Conservation (phyloP, 2,888 invertebrate species). For the Pilophorus perplexus region DNA sequence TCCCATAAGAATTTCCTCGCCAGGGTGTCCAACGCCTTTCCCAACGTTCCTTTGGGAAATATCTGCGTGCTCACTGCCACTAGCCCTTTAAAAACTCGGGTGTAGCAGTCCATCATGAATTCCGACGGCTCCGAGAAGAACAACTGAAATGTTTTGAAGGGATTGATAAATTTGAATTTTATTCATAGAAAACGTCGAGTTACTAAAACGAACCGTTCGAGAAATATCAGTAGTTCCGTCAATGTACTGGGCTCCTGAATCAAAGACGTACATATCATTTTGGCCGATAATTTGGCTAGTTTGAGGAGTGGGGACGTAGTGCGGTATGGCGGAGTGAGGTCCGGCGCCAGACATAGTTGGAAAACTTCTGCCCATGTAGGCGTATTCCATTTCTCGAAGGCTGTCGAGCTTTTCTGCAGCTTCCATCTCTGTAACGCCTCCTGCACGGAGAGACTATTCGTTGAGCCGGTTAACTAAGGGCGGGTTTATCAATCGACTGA, state of each 20-base stretch:
- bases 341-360: slow-evolving; percentile 88
- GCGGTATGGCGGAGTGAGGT: slow-evolving; percentile 88
- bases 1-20: slow-evolving; percentile 82
- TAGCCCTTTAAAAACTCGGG: slow-evolving; percentile 87
- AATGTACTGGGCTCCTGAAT: slow-evolving; percentile 80
- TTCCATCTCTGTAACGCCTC: slow-evolving; percentile 67
- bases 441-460: slow-evolving; percentile 53
- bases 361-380: slow-evolving; percentile 83
- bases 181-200: not conserved
- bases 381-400: slow-evolving; percentile 69
- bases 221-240: slow-evolving; percentile 96
- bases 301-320: slow-evolving; percentile 70
- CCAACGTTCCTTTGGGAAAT: slow-evolving; percentile 73
- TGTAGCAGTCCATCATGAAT: slow-evolving; percentile 78
- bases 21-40: slow-evolving; percentile 66
- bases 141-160: no score
- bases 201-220: slow-evolving; percentile 72
- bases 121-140: slow-evolving; percentile 76
- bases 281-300: slow-evolving; percentile 65
- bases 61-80: slow-evolving; percentile 67
- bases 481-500: no score
- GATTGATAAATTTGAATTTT: not conserved
- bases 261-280: slow-evolving; percentile 83
- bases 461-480: no score
- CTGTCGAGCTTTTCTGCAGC: slow-evolving; percentile 68